phyloP scores from a whole-genome alignment of 2,888 invertebrate genomes.

The Dexiosoma caninum region DNA sequence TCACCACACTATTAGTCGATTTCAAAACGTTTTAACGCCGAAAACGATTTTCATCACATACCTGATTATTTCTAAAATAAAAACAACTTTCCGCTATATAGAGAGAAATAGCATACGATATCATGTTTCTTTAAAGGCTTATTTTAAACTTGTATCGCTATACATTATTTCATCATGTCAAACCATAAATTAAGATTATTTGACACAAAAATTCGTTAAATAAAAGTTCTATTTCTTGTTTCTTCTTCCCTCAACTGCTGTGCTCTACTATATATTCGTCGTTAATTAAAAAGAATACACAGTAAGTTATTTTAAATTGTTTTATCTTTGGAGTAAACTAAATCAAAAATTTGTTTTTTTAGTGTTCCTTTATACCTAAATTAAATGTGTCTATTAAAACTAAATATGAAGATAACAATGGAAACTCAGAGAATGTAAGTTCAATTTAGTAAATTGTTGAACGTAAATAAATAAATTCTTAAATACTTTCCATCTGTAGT shows the following conservation, averaged over 20 bases:
- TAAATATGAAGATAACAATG: conserved; percentile 93
- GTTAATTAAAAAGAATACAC: conserved; percentile 83
- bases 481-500: conserved; percentile 79
- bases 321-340: conserved; percentile 54
- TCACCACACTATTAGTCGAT: too few species aligned
- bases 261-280: background rate
- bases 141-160: too few species aligned
- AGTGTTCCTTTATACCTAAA: conserved; percentile 95
- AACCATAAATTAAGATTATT: too few species aligned
- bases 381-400: conserved; percentile 92
- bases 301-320: conserved; percentile 79
- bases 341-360: conserved; percentile 73
- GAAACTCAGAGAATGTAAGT: conserved; percentile 91
- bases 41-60: too few species aligned
- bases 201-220: too few species aligned
- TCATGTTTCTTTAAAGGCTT: too few species aligned
- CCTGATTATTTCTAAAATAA: background rate
- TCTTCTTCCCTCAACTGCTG: conserved; percentile 4
- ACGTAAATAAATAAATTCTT: background rate
- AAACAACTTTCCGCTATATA: background rate
- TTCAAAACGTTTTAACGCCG: too few species aligned
- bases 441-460: background rate
- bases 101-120: too few species aligned
- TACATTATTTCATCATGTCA: too few species aligned
- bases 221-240: conserved; percentile 5